Conservation (phyloP, 2,888 invertebrate genomes). For the Morpho achilles region DNA sequence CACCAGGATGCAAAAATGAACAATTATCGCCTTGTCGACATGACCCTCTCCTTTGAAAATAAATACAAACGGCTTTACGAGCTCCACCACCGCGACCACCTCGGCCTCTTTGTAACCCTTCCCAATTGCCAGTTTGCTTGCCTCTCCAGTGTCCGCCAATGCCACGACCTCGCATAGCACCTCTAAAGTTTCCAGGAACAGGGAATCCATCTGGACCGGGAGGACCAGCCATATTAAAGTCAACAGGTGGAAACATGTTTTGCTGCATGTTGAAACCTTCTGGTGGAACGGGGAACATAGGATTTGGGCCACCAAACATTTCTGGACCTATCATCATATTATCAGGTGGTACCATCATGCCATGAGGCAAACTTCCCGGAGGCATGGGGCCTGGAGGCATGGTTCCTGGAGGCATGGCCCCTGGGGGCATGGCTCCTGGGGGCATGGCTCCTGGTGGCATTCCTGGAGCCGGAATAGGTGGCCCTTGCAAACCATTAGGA, state of each 20-base stretch:
- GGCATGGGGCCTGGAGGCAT: conserved; percentile 48
- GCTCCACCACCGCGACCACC: conserved; percentile 74
- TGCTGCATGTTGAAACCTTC: conserved; percentile 69
- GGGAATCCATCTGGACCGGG: conserved; percentile 56
- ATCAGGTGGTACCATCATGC: conserved; percentile 48
- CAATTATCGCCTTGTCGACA: conserved; percentile 91
- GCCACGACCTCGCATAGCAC: conserved; percentile 77
- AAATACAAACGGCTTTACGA: conserved; percentile 83
- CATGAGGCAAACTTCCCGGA: conserved; percentile 47
- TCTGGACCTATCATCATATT: conserved; percentile 71
- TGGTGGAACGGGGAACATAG: conserved; percentile 55
- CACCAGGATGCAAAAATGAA: conserved; percentile 88
- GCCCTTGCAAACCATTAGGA: conserved; percentile 54
- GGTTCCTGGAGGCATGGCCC: conserved; percentile 55
- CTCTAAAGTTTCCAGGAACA: conserved; percentile 70
- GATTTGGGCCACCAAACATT: conserved; percentile 57
- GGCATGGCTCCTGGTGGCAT: conserved; percentile 54
- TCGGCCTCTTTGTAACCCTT: conserved; percentile 64
- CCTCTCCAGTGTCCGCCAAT: conserved; percentile 73
- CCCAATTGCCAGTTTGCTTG: conserved; percentile 68
- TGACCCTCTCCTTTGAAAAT: conserved; percentile 88
- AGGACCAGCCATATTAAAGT: conserved; percentile 68
- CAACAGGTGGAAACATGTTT: conserved; percentile 70
- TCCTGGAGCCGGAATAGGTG: conserved; percentile 44
- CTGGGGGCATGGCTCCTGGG: conserved; percentile 51